These are phyloP conservation scores for Drosophila littoralis DNA, from an alignment of 1,140 invertebrate species.

Conservation along the genomic window DNA sequence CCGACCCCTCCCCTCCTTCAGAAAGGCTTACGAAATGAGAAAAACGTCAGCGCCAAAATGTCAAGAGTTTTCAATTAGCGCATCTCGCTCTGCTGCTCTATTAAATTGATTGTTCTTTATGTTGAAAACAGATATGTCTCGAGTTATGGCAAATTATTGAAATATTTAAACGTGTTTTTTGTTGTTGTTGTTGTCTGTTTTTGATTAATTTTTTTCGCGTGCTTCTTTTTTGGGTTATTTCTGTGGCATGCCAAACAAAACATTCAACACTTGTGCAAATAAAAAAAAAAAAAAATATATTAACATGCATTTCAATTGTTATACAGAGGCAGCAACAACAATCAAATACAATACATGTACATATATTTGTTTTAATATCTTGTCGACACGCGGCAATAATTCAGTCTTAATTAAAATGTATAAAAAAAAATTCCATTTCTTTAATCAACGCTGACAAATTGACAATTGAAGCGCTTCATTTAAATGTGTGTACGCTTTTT, in stretches of 20 bases:
- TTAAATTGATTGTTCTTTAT: conserved; percentile 42
- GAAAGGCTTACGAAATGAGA: conserved; percentile 10
- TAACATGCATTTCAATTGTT: conserved; percentile 60
- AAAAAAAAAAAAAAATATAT: conserved; percentile 15
- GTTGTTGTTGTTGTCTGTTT: conserved; percentile 8
- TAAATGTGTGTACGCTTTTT: conserved; percentile 5
- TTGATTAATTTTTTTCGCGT: conserved; percentile 4
- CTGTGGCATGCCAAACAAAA: conserved; percentile 44
- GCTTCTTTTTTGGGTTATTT: conserved; percentile 55
- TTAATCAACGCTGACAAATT: conserved; percentile 53
- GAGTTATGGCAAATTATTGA: conserved; percentile 22
- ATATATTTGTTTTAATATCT: conserved; percentile 32
- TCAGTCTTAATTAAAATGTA: conserved; percentile 75
- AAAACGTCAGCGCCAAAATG: conserved; percentile 37
- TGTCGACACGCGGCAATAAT: conserved; percentile 61
- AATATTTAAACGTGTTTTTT: conserved; percentile 31
- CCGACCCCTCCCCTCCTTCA: background rate
- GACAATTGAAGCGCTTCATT: conserved; percentile 47
- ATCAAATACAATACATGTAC: conserved; percentile 32
- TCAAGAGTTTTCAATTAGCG: conserved; percentile 73
- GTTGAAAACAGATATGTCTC: conserved; percentile 27
- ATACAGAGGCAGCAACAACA: conserved; percentile 24
- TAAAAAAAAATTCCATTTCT: conserved; percentile 47
- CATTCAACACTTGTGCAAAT: conserved; percentile 47
- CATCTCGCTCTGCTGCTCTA: conserved; percentile 25